A percentile compares a stretch with the other conserved stretches of the same genome.
These are phyloP conservation scores for Pygoscelis antarcticus DNA, from an alignment of 2,113 vertebrate species.

Conservation along the genomic window DNA sequence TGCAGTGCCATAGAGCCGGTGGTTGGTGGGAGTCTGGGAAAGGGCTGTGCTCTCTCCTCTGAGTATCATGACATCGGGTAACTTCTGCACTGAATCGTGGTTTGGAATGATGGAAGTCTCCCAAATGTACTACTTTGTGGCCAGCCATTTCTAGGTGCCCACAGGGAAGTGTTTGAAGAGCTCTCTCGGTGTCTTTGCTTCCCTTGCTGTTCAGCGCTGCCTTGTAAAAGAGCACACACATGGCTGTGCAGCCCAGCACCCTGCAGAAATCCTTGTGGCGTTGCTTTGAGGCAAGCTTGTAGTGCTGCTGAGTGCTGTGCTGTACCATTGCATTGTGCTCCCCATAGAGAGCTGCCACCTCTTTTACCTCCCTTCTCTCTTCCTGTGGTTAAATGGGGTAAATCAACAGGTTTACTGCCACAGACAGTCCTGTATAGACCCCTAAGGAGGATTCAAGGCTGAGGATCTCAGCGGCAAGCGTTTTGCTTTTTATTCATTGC, in stretches of 20 bases:
- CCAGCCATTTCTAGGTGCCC: neutral
- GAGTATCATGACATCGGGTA: neutral
- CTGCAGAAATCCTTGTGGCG: accelerated
- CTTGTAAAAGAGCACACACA: accelerated
- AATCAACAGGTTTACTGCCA: neutral
- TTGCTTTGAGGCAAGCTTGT: neutral
- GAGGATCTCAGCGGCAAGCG: accelerated
- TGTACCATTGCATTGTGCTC: too few relatives aligned
- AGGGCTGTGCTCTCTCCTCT: neutral
- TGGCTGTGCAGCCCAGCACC: neutral
- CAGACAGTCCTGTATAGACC: neutral
- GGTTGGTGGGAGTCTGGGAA: neutral
- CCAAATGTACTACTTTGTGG: neutral
- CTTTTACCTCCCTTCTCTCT: neutral
- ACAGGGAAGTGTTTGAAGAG: neutral
- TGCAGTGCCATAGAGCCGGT: neutral
- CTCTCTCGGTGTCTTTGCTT: neutral
- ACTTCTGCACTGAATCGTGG: neutral
- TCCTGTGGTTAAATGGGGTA: neutral
- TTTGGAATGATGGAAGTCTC: neutral
- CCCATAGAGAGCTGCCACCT: neutral
- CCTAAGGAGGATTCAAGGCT: neutral
- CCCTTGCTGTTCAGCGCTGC: neutral
- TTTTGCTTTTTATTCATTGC: neutral
- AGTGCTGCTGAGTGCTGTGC: neutral